phyloP scores from a whole-genome alignment of 1,140 invertebrate genomes.

The Adelges cooleyi region DNA sequence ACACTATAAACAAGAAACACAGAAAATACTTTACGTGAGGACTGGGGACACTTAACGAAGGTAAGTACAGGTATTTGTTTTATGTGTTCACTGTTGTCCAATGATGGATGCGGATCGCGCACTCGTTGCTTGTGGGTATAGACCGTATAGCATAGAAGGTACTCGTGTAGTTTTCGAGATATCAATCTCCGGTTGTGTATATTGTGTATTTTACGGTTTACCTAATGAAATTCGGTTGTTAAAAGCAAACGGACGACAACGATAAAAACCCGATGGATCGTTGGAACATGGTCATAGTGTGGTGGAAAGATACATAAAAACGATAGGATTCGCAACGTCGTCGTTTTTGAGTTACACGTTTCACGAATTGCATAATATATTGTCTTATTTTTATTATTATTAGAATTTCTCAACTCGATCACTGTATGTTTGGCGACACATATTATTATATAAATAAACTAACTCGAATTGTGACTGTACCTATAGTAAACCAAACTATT shows the following conservation, averaged over 20 bases:
- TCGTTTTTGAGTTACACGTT: slow-evolving; percentile 7
- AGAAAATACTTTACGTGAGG: not conserved
- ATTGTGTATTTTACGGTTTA: not conserved
- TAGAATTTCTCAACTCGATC: not conserved
- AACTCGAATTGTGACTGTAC: no score
- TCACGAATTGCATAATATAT: not conserved
- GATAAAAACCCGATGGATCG: not conserved
- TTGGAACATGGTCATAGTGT: no score
- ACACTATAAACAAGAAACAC: no score
- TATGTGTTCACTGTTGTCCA: not conserved
- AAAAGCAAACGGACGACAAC: not conserved
- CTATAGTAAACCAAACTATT: no score
- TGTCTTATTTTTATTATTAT: not conserved
- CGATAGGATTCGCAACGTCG: slow-evolving; percentile 13
- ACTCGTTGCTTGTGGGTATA: not conserved
- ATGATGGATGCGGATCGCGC: not conserved
- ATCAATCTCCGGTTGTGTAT: not conserved
- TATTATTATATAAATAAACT: not conserved
- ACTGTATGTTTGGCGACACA: not conserved
- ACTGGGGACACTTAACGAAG: no score
- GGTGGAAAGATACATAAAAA: slow-evolving; percentile 4
- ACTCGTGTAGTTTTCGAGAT: slow-evolving; percentile 6
- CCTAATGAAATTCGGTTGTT: slow-evolving; percentile 20
- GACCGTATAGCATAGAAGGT: not conserved
- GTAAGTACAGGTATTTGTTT: not conserved